These are phyloP conservation scores for Galerucella pusilla DNA, from an alignment of 2,888 invertebrate genomes.

Conservation along the genomic window DNA sequence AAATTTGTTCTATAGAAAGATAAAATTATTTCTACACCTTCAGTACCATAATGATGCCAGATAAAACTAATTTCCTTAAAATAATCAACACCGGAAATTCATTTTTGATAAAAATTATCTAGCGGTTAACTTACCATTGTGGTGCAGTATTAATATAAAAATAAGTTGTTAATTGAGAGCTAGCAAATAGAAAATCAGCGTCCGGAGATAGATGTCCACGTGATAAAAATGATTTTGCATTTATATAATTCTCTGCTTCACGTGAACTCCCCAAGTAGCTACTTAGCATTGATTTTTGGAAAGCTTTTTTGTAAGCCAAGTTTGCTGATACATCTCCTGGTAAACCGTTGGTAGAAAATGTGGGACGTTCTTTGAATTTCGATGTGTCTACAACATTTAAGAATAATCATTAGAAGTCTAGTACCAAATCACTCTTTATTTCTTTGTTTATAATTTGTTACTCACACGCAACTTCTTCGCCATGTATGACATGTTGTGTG, in stretches of 20 bases:
- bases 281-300: constrained; percentile 60
- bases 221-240: constrained; percentile 60
- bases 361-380: constrained; percentile 54
- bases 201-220: constrained; percentile 67
- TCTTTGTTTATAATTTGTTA: constrained; percentile 17
- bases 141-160: constrained; percentile 68
- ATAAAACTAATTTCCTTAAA: no score
- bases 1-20: no score
- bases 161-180: constrained; percentile 66
- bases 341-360: constrained; percentile 60
- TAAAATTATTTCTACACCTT: no score
- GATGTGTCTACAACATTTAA: constrained; percentile 51
- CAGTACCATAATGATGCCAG: no score
- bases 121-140: constrained; percentile 63
- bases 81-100: neutral
- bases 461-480: constrained; percentile 61
- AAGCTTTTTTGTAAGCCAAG: constrained; percentile 56
- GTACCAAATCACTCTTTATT: neutral
- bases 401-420: neutral
- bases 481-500: constrained; percentile 60
- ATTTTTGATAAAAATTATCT: neutral
- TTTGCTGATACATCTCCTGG: constrained; percentile 49
- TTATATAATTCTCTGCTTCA: constrained; percentile 58
- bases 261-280: constrained; percentile 56
- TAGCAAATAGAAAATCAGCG: constrained; percentile 67